Evolutionary conservation across 2,113 vertebrate genomes (phyloP).

Genomic region (Microtus pennsylvanicus): DNA sequence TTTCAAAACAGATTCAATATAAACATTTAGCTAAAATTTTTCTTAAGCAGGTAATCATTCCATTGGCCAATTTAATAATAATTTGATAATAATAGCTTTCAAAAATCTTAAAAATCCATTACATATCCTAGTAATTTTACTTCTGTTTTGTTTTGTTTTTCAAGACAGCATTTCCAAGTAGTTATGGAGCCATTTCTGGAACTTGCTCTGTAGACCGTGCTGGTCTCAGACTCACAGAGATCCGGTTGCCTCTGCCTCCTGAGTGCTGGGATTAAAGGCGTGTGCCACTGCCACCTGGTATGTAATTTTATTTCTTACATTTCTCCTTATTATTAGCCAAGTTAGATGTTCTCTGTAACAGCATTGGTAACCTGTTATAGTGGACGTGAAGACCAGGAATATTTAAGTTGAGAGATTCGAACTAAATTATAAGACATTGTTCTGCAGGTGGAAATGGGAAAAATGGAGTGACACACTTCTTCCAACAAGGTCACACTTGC

Average conservation of each 20-base stretch:
- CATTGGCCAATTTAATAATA: neutral
- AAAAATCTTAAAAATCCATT: neutral
- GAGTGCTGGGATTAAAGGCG: too few species aligned
- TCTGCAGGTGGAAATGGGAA: neutral
- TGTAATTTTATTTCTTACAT: slow-evolving; percentile 36
- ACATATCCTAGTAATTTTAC: slow-evolving; percentile 38
- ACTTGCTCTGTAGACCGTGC: too few species aligned
- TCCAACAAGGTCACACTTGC: too few species aligned
- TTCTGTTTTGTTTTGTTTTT: neutral
- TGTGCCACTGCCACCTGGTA: too few species aligned
- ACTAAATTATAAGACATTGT: neutral
- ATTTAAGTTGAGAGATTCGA: neutral
- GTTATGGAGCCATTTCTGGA: too few species aligned
- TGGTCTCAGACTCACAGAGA: too few species aligned
- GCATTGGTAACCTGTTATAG: neutral
- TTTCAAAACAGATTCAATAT: neutral
- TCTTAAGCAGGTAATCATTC: slow-evolving; percentile 25
- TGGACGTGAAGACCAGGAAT: neutral
- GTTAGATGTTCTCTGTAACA: neutral
- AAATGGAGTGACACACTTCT: neutral
- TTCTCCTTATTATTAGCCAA: neutral
- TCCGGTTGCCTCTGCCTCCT: too few species aligned
- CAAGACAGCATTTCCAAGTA: too few species aligned
- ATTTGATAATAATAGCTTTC: neutral
- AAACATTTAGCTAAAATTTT: slow-evolving; percentile 11